A percentile compares a stretch with the other conserved stretches of the same genome.
These are phyloP conservation scores for Thalassarche chlororhynchos DNA, from an alignment of 2,113 vertebrate species.

Conservation along the genomic window DNA sequence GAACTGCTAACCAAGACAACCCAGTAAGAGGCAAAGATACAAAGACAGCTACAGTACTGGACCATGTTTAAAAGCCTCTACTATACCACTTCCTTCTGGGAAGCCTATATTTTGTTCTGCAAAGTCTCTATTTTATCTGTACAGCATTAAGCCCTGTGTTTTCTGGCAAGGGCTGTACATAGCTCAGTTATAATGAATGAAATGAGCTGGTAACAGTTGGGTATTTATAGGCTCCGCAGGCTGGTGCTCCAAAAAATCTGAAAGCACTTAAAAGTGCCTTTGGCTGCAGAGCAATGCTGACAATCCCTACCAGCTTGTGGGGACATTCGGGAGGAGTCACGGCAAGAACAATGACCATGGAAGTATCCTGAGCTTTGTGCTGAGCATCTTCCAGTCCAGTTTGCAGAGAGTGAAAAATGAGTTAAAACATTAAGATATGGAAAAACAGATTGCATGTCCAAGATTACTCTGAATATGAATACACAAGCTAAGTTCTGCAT, in stretches of 20 bases:
- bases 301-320: not conserved
- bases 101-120: not conserved
- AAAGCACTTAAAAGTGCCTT: not conserved
- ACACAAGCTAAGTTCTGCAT: not conserved
- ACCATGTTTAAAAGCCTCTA: not conserved
- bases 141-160: not conserved
- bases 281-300: not conserved
- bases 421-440: not conserved
- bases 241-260: not conserved
- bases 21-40: not conserved
- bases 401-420: not conserved
- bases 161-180: not conserved
- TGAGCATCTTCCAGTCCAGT: not conserved
- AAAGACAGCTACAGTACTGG: not conserved
- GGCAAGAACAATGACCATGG: not conserved
- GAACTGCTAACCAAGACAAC: not conserved
- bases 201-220: constrained; percentile 7
- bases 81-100: not conserved
- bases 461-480: not conserved
- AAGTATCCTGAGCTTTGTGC: not conserved
- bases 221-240: constrained; percentile 29
- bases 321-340: not conserved
- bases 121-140: not conserved
- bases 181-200: constrained; percentile 29
- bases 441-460: not conserved